Percentiles rank a stretch among this genome's conserved stretches.
Evolutionary conservation across 2,888 invertebrate species (phyloP).

Genomic region (Coelopa pilipes): DNA sequence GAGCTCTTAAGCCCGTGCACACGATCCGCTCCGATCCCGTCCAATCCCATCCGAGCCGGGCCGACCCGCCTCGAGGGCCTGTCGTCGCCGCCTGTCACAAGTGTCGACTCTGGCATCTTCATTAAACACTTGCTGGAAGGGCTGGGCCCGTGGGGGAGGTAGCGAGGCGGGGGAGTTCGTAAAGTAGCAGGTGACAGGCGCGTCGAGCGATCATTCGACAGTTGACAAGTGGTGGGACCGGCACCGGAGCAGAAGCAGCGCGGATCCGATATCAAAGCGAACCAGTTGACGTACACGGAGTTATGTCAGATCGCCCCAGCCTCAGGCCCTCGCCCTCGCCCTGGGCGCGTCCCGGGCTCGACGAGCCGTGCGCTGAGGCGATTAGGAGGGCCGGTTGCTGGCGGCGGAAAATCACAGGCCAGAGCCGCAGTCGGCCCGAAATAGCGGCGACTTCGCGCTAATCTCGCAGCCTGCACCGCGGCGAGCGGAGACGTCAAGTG

Average conservation of each 20-base stretch:
- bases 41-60: background rate
- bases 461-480: background rate
- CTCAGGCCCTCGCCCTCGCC: background rate
- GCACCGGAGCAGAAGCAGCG: conserved; percentile 8
- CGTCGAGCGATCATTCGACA: conserved; percentile 29
- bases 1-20: conserved; percentile 27
- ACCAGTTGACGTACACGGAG: conserved; percentile 28
- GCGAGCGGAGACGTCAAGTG: background rate
- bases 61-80: conserved; percentile 20
- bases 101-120: conserved; percentile 36
- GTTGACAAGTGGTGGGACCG: conserved; percentile 21
- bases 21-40: background rate
- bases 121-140: conserved; percentile 16
- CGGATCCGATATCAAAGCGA: conserved; percentile 37
- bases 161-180: conserved; percentile 4
- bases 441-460: background rate
- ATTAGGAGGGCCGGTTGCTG: conserved; percentile 13
- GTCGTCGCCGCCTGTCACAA: conserved; percentile 40
- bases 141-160: background rate
- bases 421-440: background rate
- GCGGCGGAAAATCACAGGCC: background rate
- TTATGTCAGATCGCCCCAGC: conserved; percentile 31
- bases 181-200: conserved; percentile 30
- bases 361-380: conserved; percentile 27
- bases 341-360: conserved; percentile 3